Percentiles rank a stretch among this genome's conserved stretches.
Evolutionary conservation across 1,140 invertebrate genomes (phyloP).

Genomic region (Sycophila sp.): DNA sequence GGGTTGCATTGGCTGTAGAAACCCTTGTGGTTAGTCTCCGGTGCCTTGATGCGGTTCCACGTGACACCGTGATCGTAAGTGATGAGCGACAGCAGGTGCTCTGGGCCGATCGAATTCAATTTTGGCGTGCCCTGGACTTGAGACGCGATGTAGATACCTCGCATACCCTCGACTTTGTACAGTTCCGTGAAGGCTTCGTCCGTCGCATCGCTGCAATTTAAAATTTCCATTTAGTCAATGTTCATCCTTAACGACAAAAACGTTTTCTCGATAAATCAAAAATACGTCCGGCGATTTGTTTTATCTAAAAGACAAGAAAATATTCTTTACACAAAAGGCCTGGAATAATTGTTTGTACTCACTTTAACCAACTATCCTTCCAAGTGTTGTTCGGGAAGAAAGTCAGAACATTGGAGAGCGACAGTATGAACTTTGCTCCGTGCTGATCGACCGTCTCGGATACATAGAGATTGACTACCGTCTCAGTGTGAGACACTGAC

Average conservation of each 20-base stretch:
- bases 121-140: conserved; percentile 72
- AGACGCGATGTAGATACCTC: conserved; percentile 90
- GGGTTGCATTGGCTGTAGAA: conserved; percentile 73
- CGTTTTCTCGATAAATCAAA: background rate
- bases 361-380: conserved; percentile 86
- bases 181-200: conserved; percentile 89
- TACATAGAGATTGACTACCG: conserved; percentile 81
- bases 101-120: conserved; percentile 71
- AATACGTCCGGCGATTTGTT: too few species aligned
- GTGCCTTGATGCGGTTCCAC: conserved; percentile 79
- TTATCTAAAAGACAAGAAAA: too few species aligned
- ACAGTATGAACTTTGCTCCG: conserved; percentile 77
- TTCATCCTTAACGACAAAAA: too few species aligned
- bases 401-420: conserved; percentile 83
- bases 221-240: conserved; percentile 25
- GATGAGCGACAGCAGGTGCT: conserved; percentile 83
- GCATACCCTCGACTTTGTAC: conserved; percentile 86
- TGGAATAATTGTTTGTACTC: too few species aligned
- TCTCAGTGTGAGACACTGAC: conserved; percentile 82
- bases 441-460: conserved; percentile 70
- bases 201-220: conserved; percentile 75
- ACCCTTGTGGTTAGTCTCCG: conserved; percentile 73
- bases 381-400: conserved; percentile 85
- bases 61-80: conserved; percentile 88
- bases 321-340: too few species aligned